Evolutionary conservation across 2,797 vertebrate species (phyloP).

Genomic region (Pyrocephalus nanus): DNA sequence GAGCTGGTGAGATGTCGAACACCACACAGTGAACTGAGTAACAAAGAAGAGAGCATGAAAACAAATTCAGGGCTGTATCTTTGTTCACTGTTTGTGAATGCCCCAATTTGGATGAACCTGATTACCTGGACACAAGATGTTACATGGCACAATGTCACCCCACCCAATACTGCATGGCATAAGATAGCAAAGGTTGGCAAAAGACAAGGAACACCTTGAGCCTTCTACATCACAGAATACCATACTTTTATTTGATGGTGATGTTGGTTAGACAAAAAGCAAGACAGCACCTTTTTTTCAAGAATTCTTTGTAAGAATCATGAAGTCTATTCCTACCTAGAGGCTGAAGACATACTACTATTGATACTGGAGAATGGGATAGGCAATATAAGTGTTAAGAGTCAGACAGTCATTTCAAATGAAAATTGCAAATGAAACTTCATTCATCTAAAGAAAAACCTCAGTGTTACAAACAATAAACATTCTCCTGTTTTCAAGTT

Average conservation of each 20-base stretch:
- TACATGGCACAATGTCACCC: neutral
- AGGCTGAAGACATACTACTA: neutral
- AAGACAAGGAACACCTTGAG: neutral
- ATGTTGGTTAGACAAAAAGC: neutral
- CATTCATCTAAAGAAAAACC: neutral
- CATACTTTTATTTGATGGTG: neutral
- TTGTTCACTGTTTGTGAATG: neutral
- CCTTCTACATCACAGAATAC: neutral
- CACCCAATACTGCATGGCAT: neutral
- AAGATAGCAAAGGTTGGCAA: constrained; percentile 38
- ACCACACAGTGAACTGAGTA: neutral
- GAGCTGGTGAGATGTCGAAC: neutral
- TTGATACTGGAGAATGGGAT: neutral
- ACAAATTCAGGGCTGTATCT: constrained; percentile 6
- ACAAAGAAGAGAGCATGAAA: neutral
- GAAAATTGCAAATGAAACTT: neutral
- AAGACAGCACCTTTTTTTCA: neutral
- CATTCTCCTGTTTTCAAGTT: neutral
- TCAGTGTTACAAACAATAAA: neutral
- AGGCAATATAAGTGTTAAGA: neutral
- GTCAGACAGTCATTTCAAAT: neutral
- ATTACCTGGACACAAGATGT: constrained; percentile 8
- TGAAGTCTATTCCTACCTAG: neutral
- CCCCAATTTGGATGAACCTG: neutral
- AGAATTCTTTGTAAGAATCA: neutral